Evolutionary conservation across 2,797 vertebrate genomes (phyloP).

Genomic region (Jordanella pulchra): DNA sequence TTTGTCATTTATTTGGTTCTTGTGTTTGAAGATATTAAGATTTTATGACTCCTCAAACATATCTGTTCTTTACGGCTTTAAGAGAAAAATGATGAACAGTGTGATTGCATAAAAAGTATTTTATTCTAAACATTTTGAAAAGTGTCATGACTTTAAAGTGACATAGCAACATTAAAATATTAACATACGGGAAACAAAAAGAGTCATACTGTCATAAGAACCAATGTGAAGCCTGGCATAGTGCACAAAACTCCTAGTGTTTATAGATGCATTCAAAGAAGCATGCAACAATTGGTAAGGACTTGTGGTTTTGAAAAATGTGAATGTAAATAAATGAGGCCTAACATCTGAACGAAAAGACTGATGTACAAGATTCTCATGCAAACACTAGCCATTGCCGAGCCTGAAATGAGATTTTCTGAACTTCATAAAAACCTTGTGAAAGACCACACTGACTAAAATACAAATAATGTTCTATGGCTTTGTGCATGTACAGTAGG

Average conservation of each 20-base stretch:
- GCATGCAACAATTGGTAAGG: slow-evolving; percentile 68
- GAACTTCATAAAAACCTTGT: slow-evolving; percentile 8
- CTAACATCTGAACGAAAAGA: slow-evolving; percentile 2
- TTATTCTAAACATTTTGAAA: slow-evolving; percentile 73
- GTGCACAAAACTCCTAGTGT: slow-evolving; percentile 33
- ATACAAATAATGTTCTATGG: slow-evolving; percentile 14
- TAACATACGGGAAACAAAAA: slow-evolving; percentile 45
- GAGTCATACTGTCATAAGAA: slow-evolving; percentile 42
- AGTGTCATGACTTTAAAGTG: slow-evolving; percentile 43
- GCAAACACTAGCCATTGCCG: slow-evolving; percentile 18
- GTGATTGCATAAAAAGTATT: slow-evolving; percentile 63
- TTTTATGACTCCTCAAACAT: not conserved
- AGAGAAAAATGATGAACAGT: slow-evolving; percentile 16
- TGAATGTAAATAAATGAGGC: slow-evolving; percentile 24
- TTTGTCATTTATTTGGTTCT: not conserved
- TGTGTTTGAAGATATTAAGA: not conserved
- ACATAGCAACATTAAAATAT: slow-evolving; percentile 50
- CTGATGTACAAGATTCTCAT: slow-evolving; percentile 26
- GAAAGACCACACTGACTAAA: slow-evolving; percentile 11
- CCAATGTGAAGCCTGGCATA: slow-evolving; percentile 40
- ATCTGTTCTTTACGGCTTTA: not conserved
- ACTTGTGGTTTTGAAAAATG: slow-evolving; percentile 23
- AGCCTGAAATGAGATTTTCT: not conserved
- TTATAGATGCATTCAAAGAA: slow-evolving; percentile 40
- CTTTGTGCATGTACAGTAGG: not conserved